Percentiles rank a stretch among this genome's conserved stretches.
Evolutionary conservation across 2,113 vertebrate species (phyloP).

Genomic region (Ariopsis seemanni): DNA sequence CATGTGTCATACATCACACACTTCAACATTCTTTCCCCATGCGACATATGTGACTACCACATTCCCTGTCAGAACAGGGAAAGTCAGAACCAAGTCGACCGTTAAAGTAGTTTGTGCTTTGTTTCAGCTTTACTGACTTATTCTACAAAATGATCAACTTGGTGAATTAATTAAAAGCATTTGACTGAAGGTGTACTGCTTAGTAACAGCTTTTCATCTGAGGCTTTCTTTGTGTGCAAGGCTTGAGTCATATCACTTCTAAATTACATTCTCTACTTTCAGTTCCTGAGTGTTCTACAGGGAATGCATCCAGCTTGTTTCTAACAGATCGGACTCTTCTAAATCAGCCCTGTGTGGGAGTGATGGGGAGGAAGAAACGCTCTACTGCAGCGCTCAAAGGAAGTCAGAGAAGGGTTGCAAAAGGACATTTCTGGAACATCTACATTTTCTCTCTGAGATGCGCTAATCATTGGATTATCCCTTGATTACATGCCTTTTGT

Average conservation of each 20-base stretch:
- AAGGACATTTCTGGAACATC: neutral
- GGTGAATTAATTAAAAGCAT: neutral
- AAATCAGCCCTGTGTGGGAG: conserved; percentile 40
- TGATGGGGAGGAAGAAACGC: neutral
- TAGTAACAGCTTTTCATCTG: neutral
- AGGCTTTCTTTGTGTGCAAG: neutral
- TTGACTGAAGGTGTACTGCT: neutral
- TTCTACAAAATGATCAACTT: neutral
- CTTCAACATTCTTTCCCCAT: neutral
- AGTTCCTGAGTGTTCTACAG: conserved; percentile 17
- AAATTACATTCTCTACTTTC: neutral
- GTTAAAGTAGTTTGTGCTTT: neutral
- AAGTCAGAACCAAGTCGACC: neutral
- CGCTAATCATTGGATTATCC: neutral
- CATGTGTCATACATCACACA: neutral
- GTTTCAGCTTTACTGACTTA: neutral
- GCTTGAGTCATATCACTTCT: conserved; percentile 20
- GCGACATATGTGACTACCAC: neutral
- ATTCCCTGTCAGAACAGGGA: neutral
- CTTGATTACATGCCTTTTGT: neutral
- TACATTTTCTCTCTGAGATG: no score
- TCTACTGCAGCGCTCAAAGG: neutral
- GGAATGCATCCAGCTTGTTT: neutral
- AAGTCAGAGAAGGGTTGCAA: neutral
- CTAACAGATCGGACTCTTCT: conserved; percentile 6